phyloP scores from a whole-genome alignment of 2,797 vertebrate genomes.

The Phataginus tricuspis region DNA sequence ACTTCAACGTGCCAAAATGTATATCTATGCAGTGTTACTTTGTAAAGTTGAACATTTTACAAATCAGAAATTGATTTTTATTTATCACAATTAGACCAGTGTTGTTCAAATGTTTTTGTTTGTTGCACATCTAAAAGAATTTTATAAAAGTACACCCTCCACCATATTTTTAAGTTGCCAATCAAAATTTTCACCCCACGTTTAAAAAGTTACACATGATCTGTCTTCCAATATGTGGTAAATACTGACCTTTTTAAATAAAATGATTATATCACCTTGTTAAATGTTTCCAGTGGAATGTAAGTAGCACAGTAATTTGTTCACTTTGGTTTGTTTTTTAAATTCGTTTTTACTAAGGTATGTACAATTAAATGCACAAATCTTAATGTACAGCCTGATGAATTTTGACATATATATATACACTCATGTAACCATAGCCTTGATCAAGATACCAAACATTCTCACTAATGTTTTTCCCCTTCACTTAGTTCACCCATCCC shows the following conservation, averaged over 20 bases:
- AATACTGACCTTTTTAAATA: conserved; percentile 55
- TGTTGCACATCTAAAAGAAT: not conserved
- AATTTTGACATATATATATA: no score
- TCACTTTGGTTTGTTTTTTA: no score
- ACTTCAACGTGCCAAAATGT: not conserved
- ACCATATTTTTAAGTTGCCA: not conserved
- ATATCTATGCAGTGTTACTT: not conserved
- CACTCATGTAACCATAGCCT: no score
- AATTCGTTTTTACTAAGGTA: no score
- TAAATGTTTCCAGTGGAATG: conserved; percentile 32
- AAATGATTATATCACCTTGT: conserved; percentile 12
- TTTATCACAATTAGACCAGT: not conserved
- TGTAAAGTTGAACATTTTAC: not conserved
- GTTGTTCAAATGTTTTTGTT: conserved; percentile 22
- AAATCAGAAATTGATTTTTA: not conserved
- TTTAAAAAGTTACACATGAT: conserved; percentile 43
- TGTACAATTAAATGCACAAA: no score
- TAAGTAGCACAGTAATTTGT: not conserved
- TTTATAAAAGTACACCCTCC: not conserved
- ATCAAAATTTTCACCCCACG: not conserved
- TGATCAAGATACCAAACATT: no score
- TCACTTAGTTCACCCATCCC: no score
- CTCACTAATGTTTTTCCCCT: no score
- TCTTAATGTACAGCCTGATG: no score
- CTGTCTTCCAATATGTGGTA: not conserved